These are phyloP conservation scores for Heterodera carotae DNA, from an alignment of 1,140 invertebrate species.

Conservation along the genomic window DNA sequence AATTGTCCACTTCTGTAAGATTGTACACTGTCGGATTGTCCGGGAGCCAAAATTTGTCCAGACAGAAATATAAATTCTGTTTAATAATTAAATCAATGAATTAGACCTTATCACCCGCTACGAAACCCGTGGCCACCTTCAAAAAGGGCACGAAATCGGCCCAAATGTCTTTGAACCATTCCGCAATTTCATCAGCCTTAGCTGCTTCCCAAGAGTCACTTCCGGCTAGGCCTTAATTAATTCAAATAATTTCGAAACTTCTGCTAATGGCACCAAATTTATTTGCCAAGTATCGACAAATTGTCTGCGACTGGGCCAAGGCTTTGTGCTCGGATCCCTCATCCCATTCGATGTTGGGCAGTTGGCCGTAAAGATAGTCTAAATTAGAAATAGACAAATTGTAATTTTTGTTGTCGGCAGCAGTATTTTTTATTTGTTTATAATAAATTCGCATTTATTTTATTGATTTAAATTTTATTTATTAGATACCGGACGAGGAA, in stretches of 20 bases:
- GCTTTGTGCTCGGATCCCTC: neutral
- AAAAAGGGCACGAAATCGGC: neutral
- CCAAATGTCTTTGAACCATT: conserved; percentile 1
- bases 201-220: neutral
- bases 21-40: neutral
- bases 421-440: no score
- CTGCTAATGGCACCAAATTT: neutral
- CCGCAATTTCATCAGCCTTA: neutral
- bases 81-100: no score
- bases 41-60: no score
- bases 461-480: no score
- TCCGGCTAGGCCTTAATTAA: neutral
- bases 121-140: neutral
- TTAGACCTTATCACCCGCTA: neutral
- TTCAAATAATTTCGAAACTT: neutral
- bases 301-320: neutral
- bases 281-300: neutral
- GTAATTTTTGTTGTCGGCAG: no score
- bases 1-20: no score
- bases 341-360: neutral
- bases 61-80: no score
- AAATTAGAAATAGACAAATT: neutral
- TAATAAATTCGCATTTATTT: no score
- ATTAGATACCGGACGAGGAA: no score
- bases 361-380: neutral